Evolutionary conservation across 2,888 invertebrate genomes (phyloP).

Genomic region (Cephus sareptanus): DNA sequence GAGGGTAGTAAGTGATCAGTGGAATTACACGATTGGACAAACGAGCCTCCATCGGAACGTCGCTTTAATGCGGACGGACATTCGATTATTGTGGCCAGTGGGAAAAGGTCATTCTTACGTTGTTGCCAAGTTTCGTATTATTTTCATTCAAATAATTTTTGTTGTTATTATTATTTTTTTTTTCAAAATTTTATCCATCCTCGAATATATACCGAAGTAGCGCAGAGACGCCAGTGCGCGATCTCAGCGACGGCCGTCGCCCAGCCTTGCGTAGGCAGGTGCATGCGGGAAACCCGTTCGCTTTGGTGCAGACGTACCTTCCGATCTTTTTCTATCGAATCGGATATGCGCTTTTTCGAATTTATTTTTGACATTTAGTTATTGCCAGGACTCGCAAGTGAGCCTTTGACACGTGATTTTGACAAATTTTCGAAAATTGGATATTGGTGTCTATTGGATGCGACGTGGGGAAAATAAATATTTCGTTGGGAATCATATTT

Average conservation of each 20-base stretch:
- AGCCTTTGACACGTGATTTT: not conserved
- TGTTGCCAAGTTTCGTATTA: not conserved
- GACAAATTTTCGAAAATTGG: not conserved
- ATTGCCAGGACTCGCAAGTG: not conserved
- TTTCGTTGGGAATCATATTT: no score
- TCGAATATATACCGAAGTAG: not conserved
- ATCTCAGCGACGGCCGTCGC: slow-evolving; percentile 54
- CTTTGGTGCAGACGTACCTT: not conserved
- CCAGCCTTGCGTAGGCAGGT: slow-evolving; percentile 47
- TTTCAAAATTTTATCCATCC: not conserved
- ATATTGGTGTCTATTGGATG: not conserved
- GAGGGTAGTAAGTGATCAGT: not conserved
- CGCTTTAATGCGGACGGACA: not conserved
- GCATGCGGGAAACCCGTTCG: slow-evolving; percentile 17
- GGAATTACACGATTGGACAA: not conserved
- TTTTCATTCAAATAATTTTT: not conserved
- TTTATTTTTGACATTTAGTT: not conserved
- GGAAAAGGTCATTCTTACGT: not conserved
- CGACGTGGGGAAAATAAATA: not conserved
- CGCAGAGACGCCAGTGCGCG: not conserved
- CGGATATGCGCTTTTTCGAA: not conserved
- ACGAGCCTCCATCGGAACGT: not conserved
- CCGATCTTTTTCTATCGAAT: not conserved
- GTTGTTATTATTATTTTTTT: not conserved
- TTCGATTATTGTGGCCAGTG: not conserved